Percentiles rank a stretch among this genome's conserved stretches.
These are phyloP conservation scores for Sphaeramia orbicularis DNA, from an alignment of 2,797 vertebrate species.

Conservation along the genomic window DNA sequence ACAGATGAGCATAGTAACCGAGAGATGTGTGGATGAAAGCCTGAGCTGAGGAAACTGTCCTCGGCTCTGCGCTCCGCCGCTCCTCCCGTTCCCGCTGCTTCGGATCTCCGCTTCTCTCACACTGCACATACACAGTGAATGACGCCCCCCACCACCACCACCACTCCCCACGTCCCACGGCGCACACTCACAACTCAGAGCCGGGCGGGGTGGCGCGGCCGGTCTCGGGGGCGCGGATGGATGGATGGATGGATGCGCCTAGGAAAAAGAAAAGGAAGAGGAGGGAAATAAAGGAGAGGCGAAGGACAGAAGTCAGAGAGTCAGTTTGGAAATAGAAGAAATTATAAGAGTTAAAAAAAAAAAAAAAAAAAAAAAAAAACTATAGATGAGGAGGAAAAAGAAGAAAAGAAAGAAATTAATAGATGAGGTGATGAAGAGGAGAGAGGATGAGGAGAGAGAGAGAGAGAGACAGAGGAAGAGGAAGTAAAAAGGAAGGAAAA, in stretches of 20 bases:
- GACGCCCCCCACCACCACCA: no score
- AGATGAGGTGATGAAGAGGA: no score
- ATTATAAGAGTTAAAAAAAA: background rate
- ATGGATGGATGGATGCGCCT: conserved; percentile 10
- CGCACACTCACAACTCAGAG: conserved; percentile 29
- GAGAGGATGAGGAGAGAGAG: background rate
- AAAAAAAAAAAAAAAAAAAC: no score
- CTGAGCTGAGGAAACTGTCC: conserved; percentile 39
- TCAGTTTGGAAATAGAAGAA: background rate
- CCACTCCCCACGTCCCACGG: conserved; percentile 36
- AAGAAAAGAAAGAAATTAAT: no score
- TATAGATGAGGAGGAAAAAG: background rate
- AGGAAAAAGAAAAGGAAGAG: no score
- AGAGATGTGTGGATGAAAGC: conserved; percentile 24
- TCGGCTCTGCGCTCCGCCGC: conserved; percentile 31
- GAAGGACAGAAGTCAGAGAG: background rate
- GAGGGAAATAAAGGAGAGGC: background rate
- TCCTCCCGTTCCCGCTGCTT: conserved; percentile 13
- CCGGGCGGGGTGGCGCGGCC: conserved; percentile 59
- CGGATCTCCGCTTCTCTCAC: conserved; percentile 12
- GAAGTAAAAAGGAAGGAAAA: background rate
- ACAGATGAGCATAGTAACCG: conserved; percentile 16
- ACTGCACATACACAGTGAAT: conserved; percentile 6
- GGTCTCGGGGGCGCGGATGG: conserved; percentile 62
- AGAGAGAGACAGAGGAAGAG: no score